These are phyloP conservation scores for Nyleta sp. DNA, from an alignment of 2,888 invertebrate species.

Conservation along the genomic window DNA sequence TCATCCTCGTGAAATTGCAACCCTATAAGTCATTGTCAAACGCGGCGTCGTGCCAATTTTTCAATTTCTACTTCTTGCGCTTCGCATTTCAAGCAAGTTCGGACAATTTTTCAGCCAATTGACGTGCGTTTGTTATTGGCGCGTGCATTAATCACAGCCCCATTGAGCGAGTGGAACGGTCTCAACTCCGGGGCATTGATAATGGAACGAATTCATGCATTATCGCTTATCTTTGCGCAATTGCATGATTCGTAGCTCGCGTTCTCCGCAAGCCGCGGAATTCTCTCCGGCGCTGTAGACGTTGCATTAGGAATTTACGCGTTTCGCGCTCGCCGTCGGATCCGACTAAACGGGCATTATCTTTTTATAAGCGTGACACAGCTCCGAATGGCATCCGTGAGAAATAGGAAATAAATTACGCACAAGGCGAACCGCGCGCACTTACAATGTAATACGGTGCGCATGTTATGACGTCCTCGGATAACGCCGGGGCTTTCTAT, in stretches of 20 bases:
- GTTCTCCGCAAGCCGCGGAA: too few species aligned
- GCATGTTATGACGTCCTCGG: slow-evolving; percentile 34
- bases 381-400: slow-evolving; percentile 34
- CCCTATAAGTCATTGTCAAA: slow-evolving; percentile 16
- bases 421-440: slow-evolving; percentile 11
- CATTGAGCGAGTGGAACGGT: neutral
- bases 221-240: slow-evolving; percentile 2
- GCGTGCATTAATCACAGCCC: slow-evolving; percentile 35
- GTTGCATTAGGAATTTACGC: slow-evolving; percentile 13
- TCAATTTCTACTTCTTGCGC: slow-evolving; percentile 1
- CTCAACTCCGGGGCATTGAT: slow-evolving; percentile 2
- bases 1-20: too few species aligned
- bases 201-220: slow-evolving; percentile 4
- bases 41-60: neutral
- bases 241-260: too few species aligned
- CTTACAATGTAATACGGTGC: too few species aligned
- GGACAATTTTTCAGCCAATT: slow-evolving; percentile 23
- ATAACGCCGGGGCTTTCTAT: slow-evolving; percentile 35
- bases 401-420: slow-evolving; percentile 47
- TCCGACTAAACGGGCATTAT: slow-evolving; percentile 29
- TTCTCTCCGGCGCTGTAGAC: too few species aligned
- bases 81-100: slow-evolving; percentile 18
- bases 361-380: slow-evolving; percentile 48
- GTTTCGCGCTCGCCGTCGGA: neutral
- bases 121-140: slow-evolving; percentile 27